A percentile compares a stretch with the other conserved stretches of the same genome.
Evolutionary conservation across 2,797 vertebrate species (phyloP).

Genomic region (Perodicticus potto): DNA sequence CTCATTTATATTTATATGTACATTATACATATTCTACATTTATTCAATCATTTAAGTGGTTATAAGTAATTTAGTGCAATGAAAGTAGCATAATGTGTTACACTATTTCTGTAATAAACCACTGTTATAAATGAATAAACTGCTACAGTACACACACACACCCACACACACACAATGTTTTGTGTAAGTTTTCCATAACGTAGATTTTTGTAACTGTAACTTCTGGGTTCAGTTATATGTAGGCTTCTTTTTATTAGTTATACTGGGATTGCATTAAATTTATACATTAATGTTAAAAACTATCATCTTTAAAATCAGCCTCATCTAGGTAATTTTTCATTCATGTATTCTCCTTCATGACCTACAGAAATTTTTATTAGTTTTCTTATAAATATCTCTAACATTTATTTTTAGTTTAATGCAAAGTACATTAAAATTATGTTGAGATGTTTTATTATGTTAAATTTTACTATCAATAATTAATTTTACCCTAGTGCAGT

Average conservation of each 20-base stretch:
- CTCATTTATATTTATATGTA: background rate
- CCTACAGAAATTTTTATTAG: background rate
- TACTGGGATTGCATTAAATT: background rate
- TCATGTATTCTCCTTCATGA: background rate
- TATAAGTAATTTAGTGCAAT: background rate
- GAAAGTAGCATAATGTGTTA: background rate
- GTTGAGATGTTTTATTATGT: background rate
- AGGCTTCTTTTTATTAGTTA: background rate
- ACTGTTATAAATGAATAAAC: background rate
- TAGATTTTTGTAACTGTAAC: background rate
- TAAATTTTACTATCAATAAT: background rate
- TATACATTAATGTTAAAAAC: constrained; percentile 1
- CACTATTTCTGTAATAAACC: background rate
- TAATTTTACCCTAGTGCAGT: background rate
- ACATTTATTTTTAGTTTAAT: background rate
- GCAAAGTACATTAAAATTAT: background rate
- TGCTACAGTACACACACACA: background rate
- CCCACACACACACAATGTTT: background rate
- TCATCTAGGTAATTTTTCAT: background rate
- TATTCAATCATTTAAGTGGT: background rate
- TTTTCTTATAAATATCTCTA: background rate
- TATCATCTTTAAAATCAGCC: background rate
- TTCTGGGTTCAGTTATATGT: background rate
- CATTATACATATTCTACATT: background rate
- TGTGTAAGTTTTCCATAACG: background rate